Evolutionary conservation across 2,797 vertebrate species (phyloP).

Genomic region (Xenopus petersii): DNA sequence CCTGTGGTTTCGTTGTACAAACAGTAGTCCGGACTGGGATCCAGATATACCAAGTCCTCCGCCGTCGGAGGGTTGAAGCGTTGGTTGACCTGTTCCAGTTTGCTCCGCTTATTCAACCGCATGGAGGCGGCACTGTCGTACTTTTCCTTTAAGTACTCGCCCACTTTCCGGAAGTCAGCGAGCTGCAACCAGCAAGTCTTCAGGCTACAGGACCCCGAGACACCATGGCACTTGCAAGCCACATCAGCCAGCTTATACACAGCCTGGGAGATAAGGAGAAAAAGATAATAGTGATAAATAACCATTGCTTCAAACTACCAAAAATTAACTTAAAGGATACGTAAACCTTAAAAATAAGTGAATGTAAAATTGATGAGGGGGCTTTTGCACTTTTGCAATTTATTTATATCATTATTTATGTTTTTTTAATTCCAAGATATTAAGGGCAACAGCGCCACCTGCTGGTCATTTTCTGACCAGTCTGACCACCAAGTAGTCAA

Average conservation of each 20-base stretch:
- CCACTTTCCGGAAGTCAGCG: constrained; percentile 93
- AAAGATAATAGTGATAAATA: background rate
- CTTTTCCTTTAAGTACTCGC: constrained; percentile 92
- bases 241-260: constrained; percentile 89
- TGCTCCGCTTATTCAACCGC: constrained; percentile 83
- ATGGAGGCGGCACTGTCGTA: constrained; percentile 92
- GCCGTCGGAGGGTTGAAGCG: constrained; percentile 86
- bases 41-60: constrained; percentile 89
- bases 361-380: no score
- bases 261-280: constrained; percentile 63
- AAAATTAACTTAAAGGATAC: no score
- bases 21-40: constrained; percentile 94
- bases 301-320: no score
- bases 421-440: no score
- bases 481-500: no score
- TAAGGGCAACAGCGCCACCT: no score
- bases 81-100: constrained; percentile 88
- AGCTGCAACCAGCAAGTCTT: constrained; percentile 98
- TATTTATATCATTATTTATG: no score
- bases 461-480: no score
- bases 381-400: no score
- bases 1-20: constrained; percentile 90
- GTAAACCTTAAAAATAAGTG: no score
- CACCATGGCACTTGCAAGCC: constrained; percentile 92
- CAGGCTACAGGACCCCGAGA: constrained; percentile 93